phyloP scores from a whole-genome alignment of 1,140 invertebrate species.

The Scylla paramamosain region DNA sequence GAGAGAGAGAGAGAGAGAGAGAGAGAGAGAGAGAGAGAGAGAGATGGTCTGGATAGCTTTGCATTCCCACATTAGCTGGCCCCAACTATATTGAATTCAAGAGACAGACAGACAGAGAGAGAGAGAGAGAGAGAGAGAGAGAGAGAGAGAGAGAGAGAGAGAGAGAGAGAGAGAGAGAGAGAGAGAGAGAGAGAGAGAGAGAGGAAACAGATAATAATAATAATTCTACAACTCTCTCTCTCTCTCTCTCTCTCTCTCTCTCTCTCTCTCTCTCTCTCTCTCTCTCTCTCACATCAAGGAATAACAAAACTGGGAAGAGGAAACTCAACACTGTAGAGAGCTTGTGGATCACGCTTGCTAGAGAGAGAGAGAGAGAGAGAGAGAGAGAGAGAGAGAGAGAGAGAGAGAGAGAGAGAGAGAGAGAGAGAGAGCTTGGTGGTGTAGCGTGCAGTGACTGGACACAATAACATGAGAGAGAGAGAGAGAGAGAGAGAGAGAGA shows the following conservation, averaged over 20 bases:
- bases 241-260: too few species aligned
- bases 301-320: not conserved
- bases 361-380: too few species aligned
- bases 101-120: not conserved
- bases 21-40: not conserved
- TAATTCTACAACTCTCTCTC: too few species aligned
- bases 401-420: too few species aligned
- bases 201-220: not conserved
- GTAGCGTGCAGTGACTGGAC: too few species aligned
- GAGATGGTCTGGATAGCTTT: not conserved
- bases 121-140: not conserved
- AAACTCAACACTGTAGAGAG: not conserved
- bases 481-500: too few species aligned
- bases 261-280: too few species aligned
- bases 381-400: too few species aligned
- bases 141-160: not conserved
- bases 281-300: too few species aligned
- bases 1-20: not conserved
- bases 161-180: not conserved
- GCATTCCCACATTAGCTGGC: not conserved
- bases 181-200: not conserved
- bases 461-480: too few species aligned
- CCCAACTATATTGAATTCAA: not conserved
- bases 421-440: too few species aligned
- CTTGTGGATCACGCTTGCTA: not conserved